Evolutionary conservation across 2,888 invertebrate genomes (phyloP), one percentile per base, ranked within the genome.

Genomic region (Andrena flavipes): DNA sequence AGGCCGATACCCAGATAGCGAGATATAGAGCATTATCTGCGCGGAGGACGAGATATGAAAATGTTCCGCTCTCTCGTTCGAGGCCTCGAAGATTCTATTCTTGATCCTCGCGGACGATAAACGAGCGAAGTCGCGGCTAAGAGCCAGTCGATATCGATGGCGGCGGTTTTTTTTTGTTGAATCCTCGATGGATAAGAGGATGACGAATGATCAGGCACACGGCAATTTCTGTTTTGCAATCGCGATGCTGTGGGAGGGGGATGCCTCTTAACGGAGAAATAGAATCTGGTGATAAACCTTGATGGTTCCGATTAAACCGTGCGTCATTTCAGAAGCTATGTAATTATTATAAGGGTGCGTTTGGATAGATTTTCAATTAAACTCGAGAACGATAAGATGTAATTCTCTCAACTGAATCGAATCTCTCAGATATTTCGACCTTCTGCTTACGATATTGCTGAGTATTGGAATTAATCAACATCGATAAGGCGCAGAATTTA

Each of bases 11-110:
- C 30, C 56, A 76, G 68, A 80, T 72, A 80, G 60, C 48, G 70
- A 84, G 82, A 84, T 84, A 80, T 82, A 84, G 73, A 84, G 74
- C 48, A 81, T 80, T 88, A 88, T 87, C 88, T 81, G 23, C 23
- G 23, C 1, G 10, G 30, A 20, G 33, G n/a, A 48, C 29, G 63
- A 74, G 78, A 82, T 81, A 82, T 54, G 71, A 76, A 83, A 64
- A 80, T 73, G 51, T 64, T 16, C 35, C 70, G 51, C 60, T 86
- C 80, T 86, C 80, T 84, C 82, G 35, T n/a, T 23, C 33, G 70
- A 75, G 51, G 56, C 62, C 63, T 74, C 79, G 56, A 54, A 79
- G 80, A 83, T 68, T 74, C 76, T 67, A 59, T 72, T 54, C 48
- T 54, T 51, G 72, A 76, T 72, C 78, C 51, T 48, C 20, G 63